phyloP scores from a whole-genome alignment of 1,140 invertebrate species.

The fruit fly (Drosophila melanogaster) region DNA sequence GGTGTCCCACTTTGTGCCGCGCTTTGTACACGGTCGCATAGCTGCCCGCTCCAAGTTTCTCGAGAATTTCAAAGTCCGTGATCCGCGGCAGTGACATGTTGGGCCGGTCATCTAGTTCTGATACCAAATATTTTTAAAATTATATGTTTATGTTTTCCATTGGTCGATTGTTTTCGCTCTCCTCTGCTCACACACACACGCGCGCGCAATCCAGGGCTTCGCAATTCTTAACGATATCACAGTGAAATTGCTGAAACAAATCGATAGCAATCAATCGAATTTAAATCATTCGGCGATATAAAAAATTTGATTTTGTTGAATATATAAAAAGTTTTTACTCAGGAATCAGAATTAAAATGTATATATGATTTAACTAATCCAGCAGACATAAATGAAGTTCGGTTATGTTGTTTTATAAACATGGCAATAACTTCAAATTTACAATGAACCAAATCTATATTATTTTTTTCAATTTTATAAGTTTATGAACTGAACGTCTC shows the following conservation, averaged over 20 bases:
- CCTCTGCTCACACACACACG: background rate
- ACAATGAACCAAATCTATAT: no score
- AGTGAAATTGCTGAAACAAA: background rate
- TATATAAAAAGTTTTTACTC: no score
- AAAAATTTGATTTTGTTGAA: no score
- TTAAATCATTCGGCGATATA: background rate
- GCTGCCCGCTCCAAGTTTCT: constrained; percentile 94
- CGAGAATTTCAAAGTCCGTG: constrained; percentile 89
- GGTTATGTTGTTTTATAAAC: no score
- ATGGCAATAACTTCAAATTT: no score
- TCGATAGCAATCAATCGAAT: background rate
- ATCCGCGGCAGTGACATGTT: constrained; percentile 86
- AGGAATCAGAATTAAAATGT: no score
- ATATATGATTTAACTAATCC: no score
- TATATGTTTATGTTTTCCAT: constrained; percentile 36
- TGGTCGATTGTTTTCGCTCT: constrained; percentile 1
- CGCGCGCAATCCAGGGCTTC: background rate
- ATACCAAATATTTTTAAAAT: background rate
- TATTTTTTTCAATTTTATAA: no score
- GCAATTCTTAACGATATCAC: background rate
- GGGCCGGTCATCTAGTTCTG: constrained; percentile 39
- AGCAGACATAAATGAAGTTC: no score
- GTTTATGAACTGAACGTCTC: no score
- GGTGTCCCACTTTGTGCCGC: constrained; percentile 88
- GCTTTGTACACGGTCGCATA: constrained; percentile 95